These are phyloP conservation scores for Telenomus remus DNA, from an alignment of 1,140 invertebrate species.

Conservation along the genomic window DNA sequence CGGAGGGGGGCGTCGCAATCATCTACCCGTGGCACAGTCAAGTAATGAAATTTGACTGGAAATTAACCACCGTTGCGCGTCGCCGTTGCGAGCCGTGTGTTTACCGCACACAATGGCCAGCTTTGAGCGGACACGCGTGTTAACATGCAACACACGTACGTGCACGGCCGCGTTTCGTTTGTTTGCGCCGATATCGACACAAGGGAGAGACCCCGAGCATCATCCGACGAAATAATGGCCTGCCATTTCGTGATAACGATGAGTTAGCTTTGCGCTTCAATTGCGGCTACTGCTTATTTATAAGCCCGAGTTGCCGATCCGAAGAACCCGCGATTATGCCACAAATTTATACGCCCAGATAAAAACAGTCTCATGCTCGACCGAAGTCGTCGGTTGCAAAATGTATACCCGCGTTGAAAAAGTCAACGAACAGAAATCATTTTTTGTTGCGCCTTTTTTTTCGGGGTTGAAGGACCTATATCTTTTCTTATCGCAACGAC, in stretches of 20 bases:
- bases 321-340: too few relatives aligned
- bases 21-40: constrained; percentile 64
- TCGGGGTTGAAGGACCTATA: too few relatives aligned
- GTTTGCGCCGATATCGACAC: constrained; percentile 36
- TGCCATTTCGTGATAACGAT: constrained; percentile 71
- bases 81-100: constrained; percentile 14
- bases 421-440: too few relatives aligned
- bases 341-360: too few relatives aligned
- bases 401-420: too few relatives aligned
- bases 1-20: constrained; percentile 38
- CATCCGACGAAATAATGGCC: constrained; percentile 69
- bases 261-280: constrained; percentile 67
- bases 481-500: constrained; percentile 6
- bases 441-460: too few relatives aligned
- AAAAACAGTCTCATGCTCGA: too few relatives aligned
- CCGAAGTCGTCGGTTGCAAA: too few relatives aligned
- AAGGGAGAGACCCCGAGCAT: constrained; percentile 46
- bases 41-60: constrained; percentile 75
- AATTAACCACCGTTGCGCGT: constrained; percentile 68
- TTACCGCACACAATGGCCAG: constrained; percentile 30
- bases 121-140: constrained; percentile 44
- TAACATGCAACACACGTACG: constrained; percentile 42
- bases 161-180: constrained; percentile 15
- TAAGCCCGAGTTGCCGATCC: constrained; percentile 27
- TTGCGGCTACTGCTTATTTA: constrained; percentile 30